These are phyloP conservation scores for Cheumatopsyche charites DNA, from an alignment of 1,140 invertebrate genomes.

Conservation along the genomic window DNA sequence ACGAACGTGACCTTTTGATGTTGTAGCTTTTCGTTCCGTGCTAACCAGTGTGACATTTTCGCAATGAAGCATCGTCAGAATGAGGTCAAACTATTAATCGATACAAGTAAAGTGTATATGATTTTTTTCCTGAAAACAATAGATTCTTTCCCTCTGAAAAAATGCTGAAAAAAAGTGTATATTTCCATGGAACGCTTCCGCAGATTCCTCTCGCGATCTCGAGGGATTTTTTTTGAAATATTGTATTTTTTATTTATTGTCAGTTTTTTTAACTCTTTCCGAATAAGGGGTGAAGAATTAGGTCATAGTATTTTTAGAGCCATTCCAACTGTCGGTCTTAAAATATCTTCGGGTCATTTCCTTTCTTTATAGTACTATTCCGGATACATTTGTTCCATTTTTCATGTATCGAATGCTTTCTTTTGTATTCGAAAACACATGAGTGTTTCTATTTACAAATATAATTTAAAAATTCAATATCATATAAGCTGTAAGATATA, in stretches of 20 bases:
- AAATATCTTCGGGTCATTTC: slow-evolving; percentile 4
- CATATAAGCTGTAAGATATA: too few relatives aligned
- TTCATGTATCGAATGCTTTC: neutral
- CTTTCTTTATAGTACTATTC: neutral
- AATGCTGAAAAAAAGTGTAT: too few relatives aligned
- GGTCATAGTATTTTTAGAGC: slow-evolving; percentile 1
- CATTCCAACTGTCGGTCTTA: slow-evolving; percentile 11
- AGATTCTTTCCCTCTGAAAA: too few relatives aligned
- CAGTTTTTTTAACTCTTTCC: too few relatives aligned
- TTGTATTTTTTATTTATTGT: too few relatives aligned
- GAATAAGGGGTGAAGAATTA: neutral
- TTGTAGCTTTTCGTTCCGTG: neutral
- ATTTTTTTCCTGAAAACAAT: too few relatives aligned
- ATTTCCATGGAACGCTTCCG: too few relatives aligned
- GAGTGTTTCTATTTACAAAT: too few relatives aligned
- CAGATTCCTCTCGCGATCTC: too few relatives aligned
- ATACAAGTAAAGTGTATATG: too few relatives aligned
- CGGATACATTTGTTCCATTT: slow-evolving; percentile 13
- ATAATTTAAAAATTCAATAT: too few relatives aligned
- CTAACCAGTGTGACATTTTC: slow-evolving; percentile 7
- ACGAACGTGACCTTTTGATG: neutral
- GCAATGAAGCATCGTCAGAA: neutral
- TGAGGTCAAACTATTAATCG: slow-evolving; percentile 10
- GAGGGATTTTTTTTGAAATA: too few relatives aligned
- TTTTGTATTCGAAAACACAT: neutral